Evolutionary conservation across 2,888 invertebrate genomes (phyloP).

Genomic region (Geophilus truncorum): DNA sequence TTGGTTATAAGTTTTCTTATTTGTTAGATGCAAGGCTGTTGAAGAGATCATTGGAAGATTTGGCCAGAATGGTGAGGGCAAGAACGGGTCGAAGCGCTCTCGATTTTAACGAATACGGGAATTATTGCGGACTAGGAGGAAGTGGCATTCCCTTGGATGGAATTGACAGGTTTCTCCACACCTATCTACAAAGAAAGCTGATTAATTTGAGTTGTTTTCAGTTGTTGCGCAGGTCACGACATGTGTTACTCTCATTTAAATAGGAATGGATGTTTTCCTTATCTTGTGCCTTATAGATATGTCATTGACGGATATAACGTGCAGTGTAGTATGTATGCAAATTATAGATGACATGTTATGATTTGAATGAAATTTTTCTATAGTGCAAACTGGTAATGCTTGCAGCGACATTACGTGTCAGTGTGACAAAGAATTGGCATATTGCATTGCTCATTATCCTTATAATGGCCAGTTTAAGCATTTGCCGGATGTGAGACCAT

Average conservation of each 20-base stretch:
- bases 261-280: constrained; percentile 33
- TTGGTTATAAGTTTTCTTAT: not conserved
- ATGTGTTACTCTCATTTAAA: constrained; percentile 32
- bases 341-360: not conserved
- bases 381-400: not conserved
- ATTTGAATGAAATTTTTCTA: not conserved
- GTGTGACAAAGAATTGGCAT: constrained; percentile 21
- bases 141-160: constrained; percentile 33
- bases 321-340: not conserved
- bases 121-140: constrained; percentile 36
- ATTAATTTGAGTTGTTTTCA: not conserved
- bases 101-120: constrained; percentile 34
- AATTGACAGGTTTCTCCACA: constrained; percentile 36
- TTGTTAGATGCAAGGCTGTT: not conserved
- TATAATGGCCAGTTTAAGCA: constrained; percentile 14
- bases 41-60: constrained; percentile 5
- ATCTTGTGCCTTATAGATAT: constrained; percentile 31
- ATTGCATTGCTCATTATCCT: constrained; percentile 21
- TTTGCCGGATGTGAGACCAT: not conserved
- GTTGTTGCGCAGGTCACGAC: constrained; percentile 36
- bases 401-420: constrained; percentile 23
- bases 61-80: constrained; percentile 34
- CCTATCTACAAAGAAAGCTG: too few relatives aligned
- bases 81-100: constrained; percentile 33
- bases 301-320: not conserved